Base-by-base conservation (phyloP, 2,113 vertebrate genomes). In the Phrynosoma platyrhinos region DNA sequence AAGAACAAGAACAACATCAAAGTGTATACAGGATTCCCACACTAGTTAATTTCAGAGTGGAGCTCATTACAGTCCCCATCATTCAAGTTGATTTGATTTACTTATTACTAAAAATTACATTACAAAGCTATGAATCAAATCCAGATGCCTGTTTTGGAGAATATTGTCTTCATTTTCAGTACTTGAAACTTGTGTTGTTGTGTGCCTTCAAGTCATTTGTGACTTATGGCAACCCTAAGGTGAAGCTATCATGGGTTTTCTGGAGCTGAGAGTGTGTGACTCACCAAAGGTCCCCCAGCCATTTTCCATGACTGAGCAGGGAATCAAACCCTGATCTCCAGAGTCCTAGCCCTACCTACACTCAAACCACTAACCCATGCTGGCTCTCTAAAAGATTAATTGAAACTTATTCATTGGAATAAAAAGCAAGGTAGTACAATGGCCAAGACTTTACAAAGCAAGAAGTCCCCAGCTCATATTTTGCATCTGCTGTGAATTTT, bases 331-430 rank as follows among this genome's bases (percentile, higher is more conserved):
- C 47, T 47, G 47, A 47, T 47, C 47, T 47, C 47, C 47, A 47
- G 4, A 47, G 4, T 47, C 47, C 47, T 47, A 47, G 47, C 7
- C 47, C 47, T 47, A 47, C 47, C 47, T 47, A 47, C 47, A 47
- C 47, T 47, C 47, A 47, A 47, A 47, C 47, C 47, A 47, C 47
- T 47, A 47, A 47, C 5, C 47, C 47, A 47, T 0, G 47, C 47
- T 47, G 47, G 47, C 47, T 47, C 47, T 47, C 47, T 47, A 75
- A 83, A 47, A 47, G 8, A 83, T 74, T 86, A 84, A 68, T 74
- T 87, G 92, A 81, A 69, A 77, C 76, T 72, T 84, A 90, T 42
- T 94, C 88, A 79, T 5, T 62, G 8, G 55, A 80, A 36, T 21
- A 53, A 36, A 80, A 80, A 80, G 8, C 30, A 32, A 7, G 32